A percentile compares a stretch with the other conserved stretches of the same genome.
phyloP scores from a whole-genome alignment of 2,888 invertebrate genomes.

The Melipona beecheii region DNA sequence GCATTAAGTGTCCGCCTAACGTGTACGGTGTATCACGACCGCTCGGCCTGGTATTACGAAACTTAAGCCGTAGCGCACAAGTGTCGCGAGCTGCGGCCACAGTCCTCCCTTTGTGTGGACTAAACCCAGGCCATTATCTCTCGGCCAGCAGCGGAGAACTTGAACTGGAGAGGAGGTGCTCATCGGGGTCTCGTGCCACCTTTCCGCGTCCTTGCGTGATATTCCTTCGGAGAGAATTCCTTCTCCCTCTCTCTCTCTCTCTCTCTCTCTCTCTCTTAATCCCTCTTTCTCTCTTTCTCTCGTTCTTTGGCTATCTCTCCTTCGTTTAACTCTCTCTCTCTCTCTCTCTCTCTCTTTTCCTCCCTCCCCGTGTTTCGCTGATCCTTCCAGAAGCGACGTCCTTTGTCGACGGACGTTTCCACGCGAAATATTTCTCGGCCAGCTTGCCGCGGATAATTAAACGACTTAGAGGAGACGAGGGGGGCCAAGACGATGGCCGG shows the following conservation, averaged over 20 bases:
- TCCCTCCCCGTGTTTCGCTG: conserved; percentile 30
- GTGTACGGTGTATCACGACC: conserved; percentile 77
- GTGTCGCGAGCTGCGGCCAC: conserved; percentile 73
- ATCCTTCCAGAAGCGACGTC: conserved; percentile 38
- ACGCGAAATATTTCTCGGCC: conserved; percentile 45
- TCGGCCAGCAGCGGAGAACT: conserved; percentile 56
- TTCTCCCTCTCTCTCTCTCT: conserved; percentile 31
- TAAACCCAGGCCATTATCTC: conserved; percentile 74
- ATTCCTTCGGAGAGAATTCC: conserved; percentile 51
- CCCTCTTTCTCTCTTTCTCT: too few relatives aligned
- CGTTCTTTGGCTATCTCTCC: too few relatives aligned
- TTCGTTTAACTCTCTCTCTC: conserved; percentile 44
- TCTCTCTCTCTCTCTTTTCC: not conserved
- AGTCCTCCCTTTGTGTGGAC: conserved; percentile 69
- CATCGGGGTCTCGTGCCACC: conserved; percentile 17
- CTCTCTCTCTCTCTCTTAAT: conserved; percentile 2
- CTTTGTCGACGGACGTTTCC: conserved; percentile 46
- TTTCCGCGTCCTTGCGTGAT: conserved; percentile 35
- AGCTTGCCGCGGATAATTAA: conserved; percentile 43
- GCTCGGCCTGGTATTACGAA: conserved; percentile 78
- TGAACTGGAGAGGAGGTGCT: conserved; percentile 44
- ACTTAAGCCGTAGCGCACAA: conserved; percentile 81
- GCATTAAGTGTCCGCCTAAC: conserved; percentile 72
- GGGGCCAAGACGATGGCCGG: conserved; percentile 18
- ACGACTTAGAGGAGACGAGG: conserved; percentile 7